A percentile compares a stretch with the other conserved stretches of the same genome.
These are phyloP conservation scores for Drosophila kohkoa DNA, from an alignment of 1,140 invertebrate genomes.

Conservation along the genomic window DNA sequence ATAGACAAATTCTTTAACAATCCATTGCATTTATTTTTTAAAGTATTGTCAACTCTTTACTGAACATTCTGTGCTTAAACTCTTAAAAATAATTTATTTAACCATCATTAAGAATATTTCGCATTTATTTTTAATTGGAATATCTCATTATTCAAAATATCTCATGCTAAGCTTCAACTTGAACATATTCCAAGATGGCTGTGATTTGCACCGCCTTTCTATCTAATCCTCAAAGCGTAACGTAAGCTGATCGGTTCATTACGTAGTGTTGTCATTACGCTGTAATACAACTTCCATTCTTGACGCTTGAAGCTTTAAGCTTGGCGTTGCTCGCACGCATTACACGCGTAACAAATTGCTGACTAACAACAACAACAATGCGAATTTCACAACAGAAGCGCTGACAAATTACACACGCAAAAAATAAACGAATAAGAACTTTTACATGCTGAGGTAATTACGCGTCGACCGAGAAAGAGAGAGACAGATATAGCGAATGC, in stretches of 20 bases:
- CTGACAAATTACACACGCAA: slow-evolving; percentile 50
- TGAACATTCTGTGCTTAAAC: too few relatives aligned
- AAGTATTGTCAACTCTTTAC: too few relatives aligned
- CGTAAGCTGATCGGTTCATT: not conserved
- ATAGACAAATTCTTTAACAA: too few relatives aligned
- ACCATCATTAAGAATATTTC: too few relatives aligned
- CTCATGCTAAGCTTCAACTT: too few relatives aligned
- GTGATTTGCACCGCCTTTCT: not conserved
- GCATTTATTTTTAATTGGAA: too few relatives aligned
- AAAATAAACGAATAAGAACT: slow-evolving; percentile 34
- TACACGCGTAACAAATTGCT: slow-evolving; percentile 66
- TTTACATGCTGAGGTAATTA: slow-evolving; percentile 50
- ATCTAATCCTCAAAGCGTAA: slow-evolving; percentile 24
- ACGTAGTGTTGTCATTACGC: not conserved
- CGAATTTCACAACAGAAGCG: slow-evolving; percentile 51
- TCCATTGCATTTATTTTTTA: too few relatives aligned
- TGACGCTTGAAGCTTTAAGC: slow-evolving; percentile 31
- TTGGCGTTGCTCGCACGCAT: slow-evolving; percentile 20
- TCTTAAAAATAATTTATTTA: too few relatives aligned
- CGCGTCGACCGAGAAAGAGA: slow-evolving; percentile 10
- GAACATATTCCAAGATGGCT: too few relatives aligned
- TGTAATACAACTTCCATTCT: slow-evolving; percentile 35
- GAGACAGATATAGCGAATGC: not conserved
- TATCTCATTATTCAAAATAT: too few relatives aligned
- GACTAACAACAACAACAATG: slow-evolving; percentile 13